These are phyloP conservation scores for Halictus quadricinctus DNA, from an alignment of 2,888 invertebrate genomes.

Conservation along the genomic window DNA sequence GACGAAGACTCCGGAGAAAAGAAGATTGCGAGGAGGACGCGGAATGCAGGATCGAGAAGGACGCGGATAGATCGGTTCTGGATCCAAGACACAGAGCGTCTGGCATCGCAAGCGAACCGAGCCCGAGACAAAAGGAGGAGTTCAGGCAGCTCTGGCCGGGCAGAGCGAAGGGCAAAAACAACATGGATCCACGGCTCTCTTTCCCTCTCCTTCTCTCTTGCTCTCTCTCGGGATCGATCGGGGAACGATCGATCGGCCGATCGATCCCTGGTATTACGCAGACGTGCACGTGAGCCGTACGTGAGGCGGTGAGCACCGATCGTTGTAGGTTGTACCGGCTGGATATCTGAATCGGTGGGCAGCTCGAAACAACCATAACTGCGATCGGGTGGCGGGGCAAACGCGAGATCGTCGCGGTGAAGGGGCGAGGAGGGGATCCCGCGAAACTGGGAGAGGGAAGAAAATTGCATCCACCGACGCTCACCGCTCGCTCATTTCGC, in stretches of 20 bases:
- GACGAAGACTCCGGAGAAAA: conserved; percentile 19
- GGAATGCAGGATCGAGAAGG: conserved; percentile 1
- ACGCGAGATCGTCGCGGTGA: background rate
- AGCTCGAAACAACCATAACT: conserved; percentile 28
- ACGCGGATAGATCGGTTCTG: conserved; percentile 47
- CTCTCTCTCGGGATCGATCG: conserved; percentile 70
- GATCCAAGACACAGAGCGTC: conserved; percentile 64
- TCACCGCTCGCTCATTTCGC: conserved; percentile 69
- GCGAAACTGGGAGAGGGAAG: conserved; percentile 45
- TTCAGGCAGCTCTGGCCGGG: background rate
- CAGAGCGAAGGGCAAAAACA: conserved; percentile 70
- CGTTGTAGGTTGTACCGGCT: conserved; percentile 49
- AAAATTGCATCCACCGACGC: conserved; percentile 74
- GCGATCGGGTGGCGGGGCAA: background rate
- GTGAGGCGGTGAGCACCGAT: conserved; percentile 65
- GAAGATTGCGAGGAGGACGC: conserved; percentile 31
- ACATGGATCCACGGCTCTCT: conserved; percentile 70
- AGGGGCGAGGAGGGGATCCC: background rate
- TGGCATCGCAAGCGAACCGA: conserved; percentile 71
- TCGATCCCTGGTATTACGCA: conserved; percentile 81
- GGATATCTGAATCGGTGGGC: conserved; percentile 53
- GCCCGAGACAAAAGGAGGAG: conserved; percentile 67
- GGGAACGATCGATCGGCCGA: conserved; percentile 72
- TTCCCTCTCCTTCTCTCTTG: background rate
- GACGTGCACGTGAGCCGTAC: conserved; percentile 76